Conservation (phyloP, 2,113 vertebrate species). For the Pterocles gutturalis region DNA sequence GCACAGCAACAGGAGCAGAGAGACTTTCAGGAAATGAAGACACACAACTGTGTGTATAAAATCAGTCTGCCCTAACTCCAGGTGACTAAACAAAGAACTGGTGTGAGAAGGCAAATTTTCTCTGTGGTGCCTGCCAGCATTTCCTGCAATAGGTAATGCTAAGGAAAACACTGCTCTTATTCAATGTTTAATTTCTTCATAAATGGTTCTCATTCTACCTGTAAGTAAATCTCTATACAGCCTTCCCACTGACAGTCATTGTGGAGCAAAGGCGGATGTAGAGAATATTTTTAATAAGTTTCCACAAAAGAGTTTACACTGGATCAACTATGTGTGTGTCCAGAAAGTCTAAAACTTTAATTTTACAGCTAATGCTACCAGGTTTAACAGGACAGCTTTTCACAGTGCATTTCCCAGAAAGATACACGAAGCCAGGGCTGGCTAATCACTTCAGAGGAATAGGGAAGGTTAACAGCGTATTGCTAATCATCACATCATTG, state of each 20-base stretch:
- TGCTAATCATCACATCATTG: not conserved
- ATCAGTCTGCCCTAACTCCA: slow-evolving; percentile 35
- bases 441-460: not conserved
- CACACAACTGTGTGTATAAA: not conserved
- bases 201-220: not conserved
- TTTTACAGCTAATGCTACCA: not conserved
- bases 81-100: slow-evolving; percentile 13
- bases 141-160: not conserved
- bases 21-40: slow-evolving; percentile 33
- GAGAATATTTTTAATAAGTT: not conserved
- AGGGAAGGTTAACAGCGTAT: not conserved
- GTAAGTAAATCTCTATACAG: not conserved
- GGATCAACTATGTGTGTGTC: not conserved
- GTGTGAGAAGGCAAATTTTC: not conserved
- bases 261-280: not conserved
- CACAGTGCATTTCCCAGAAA: not conserved
- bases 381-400: not conserved
- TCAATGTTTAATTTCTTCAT: not conserved
- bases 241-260: not conserved
- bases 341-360: not conserved
- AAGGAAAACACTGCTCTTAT: not conserved
- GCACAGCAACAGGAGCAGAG: not conserved
- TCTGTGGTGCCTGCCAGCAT: not conserved
- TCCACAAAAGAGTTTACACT: not conserved
- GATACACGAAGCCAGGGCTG: not conserved